Percentiles rank a stretch among this genome's conserved stretches.
Conservation (phyloP, 2,797 vertebrate genomes). For the Acestrorhynchus altus region DNA sequence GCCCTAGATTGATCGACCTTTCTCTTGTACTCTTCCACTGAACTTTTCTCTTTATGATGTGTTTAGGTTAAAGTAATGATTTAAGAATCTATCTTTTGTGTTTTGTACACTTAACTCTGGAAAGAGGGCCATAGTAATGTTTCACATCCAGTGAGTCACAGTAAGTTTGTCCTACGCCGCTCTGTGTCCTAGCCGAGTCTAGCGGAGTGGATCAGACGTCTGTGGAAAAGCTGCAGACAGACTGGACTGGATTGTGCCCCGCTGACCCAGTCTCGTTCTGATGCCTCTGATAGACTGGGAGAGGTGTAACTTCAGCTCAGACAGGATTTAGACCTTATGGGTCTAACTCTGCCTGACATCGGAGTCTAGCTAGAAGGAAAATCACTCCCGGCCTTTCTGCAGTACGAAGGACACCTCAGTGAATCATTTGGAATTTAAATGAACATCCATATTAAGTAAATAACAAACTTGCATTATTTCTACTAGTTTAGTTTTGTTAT, state of each 20-base stretch:
- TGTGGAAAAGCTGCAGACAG: constrained; percentile 25
- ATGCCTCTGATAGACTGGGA: constrained; percentile 8
- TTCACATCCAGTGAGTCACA: background rate
- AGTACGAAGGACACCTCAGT: background rate
- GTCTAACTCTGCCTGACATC: constrained; percentile 2
- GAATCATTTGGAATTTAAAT: background rate
- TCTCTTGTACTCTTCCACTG: background rate
- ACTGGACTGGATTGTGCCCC: constrained; percentile 23
- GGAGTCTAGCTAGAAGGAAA: constrained; percentile 11
- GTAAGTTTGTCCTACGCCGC: background rate
- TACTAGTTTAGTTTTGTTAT: too few species aligned
- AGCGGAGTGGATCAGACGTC: constrained; percentile 35
- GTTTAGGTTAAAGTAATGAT: background rate
- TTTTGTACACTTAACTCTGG: background rate
- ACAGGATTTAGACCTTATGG: constrained; percentile 49
- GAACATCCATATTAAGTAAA: background rate
- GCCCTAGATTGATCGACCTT: background rate
- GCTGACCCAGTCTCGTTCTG: constrained; percentile 38
- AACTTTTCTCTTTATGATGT: background rate
- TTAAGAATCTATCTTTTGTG: background rate
- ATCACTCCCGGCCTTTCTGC: background rate
- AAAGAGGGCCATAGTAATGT: background rate
- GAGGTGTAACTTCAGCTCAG: constrained; percentile 48
- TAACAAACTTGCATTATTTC: background rate
- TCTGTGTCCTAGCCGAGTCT: background rate